Base-by-base conservation (phyloP, 1,140 invertebrate genomes). In the Chymomyza costata region DNA sequence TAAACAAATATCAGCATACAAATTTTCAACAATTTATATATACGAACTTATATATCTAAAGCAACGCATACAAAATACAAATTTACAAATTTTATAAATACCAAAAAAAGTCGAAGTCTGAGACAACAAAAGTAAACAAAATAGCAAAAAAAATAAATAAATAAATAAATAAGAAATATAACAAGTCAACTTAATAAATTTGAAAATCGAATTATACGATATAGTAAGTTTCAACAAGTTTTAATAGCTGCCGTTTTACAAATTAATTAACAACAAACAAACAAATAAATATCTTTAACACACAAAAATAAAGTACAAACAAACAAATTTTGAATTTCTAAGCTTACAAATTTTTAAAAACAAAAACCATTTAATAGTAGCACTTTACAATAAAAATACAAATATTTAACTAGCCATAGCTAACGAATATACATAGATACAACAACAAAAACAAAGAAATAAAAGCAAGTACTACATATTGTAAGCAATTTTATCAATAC, bases 1-100 rank as follows among this genome's bases (percentile, higher is more conserved):
- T 10, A 35, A 44, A 67, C 66, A 67, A 58, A 67, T 55, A 76
- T 63, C 56, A 48, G 49, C 38, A 65, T 37, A 35, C 51, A 48
- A 55, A 64, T 68, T 44, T 53, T 56, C 68, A 60, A 70, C 25
- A 54, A 35, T 47, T 51, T 54, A 15, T 50, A 55, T 47, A 28
- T 32, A 49, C 37, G 38, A 63, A 47, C 48, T 48, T 48, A 48
- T 60, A 59, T 52, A 68, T 30, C 50, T 63, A 51, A 61, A 71
- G 66, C 68, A 78, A 78, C 71, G 73, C 71, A 78, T 67, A 78
- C 58, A 70, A 78, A 76, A 70, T 74, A 74, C 71, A 76, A 76
- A 71, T 76, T 76, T 71, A 71, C 68, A 71, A 73, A 73, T 73
- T 73, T 63, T 73, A 73, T 69, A 73, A 73, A 48, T 40, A 67